Evolutionary conservation across 2,888 invertebrate genomes (phyloP).

Genomic region (Hipparchia semele): DNA sequence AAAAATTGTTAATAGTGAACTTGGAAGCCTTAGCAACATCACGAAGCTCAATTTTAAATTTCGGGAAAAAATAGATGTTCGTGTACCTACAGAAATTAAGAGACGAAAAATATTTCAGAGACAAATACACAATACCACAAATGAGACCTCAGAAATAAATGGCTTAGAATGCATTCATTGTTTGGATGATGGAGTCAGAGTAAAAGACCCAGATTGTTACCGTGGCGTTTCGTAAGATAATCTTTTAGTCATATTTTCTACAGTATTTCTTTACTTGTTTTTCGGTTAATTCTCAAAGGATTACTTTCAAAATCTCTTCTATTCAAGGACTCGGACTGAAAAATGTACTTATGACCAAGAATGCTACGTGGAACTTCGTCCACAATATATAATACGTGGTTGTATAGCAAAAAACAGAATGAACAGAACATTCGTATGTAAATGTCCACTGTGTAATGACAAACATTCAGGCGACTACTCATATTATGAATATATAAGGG

Average conservation of each 20-base stretch:
- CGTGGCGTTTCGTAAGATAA: constrained; percentile 52
- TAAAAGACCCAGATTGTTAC: constrained; percentile 52
- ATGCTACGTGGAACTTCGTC: constrained; percentile 63
- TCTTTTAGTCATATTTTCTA: constrained; percentile 14
- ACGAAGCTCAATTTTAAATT: constrained; percentile 47
- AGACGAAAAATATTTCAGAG: constrained; percentile 22
- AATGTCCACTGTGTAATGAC: constrained; percentile 69
- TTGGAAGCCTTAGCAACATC: constrained; percentile 45
- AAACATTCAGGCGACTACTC: constrained; percentile 55
- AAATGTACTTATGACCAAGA: constrained; percentile 53
- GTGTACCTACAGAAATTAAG: constrained; percentile 39
- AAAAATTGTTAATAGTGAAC: constrained; percentile 50
- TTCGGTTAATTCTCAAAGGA: background rate
- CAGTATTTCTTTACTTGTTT: background rate
- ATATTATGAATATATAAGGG: constrained; percentile 57
- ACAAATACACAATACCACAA: constrained; percentile 23
- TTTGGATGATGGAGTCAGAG: constrained; percentile 45
- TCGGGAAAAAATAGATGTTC: constrained; percentile 41
- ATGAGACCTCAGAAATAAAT: constrained; percentile 21
- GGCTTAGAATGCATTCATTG: constrained; percentile 54
- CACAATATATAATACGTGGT: constrained; percentile 62
- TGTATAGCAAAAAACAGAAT: constrained; percentile 55
- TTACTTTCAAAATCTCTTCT: background rate
- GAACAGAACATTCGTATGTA: constrained; percentile 66
- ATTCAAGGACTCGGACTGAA: constrained; percentile 24